Evolutionary conservation across 2,797 vertebrate species (phyloP), one percentile per base, ranked within the genome.

Genomic region (Lepilemur septentrionalis): DNA sequence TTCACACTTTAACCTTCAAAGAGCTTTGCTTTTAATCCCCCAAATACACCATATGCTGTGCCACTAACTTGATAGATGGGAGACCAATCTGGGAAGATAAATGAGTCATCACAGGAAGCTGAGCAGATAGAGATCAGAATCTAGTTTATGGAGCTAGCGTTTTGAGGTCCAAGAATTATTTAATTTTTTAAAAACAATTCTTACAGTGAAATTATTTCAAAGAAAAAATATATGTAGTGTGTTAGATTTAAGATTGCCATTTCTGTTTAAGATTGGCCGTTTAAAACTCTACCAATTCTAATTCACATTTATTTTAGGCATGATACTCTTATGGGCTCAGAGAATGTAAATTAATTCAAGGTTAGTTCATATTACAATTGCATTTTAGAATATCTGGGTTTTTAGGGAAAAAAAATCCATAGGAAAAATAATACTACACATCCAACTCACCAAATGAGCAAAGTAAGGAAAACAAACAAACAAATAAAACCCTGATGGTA

Each of bases 1-100:
- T 83, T 92, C 79, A 94, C 73, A 72, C n/a, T 59, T 94, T 59
- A 91, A 81, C 76, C 80, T 86, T 88, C 78, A 63, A 79, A 83
- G 82, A 93, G 48, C 32, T 93, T 72, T 89, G 72, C 41, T 50
- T 88, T 32, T 89, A 89, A 79, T 50, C 28, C 4, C 43, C 63
- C 52, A 38, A 48, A 69, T 35, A 65, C 17, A 70, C 85, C 52
- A 46, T 85, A 70, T 72, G 86, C 50, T 80, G 14, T 48, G 12
- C 81, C 80, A 65, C 84, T 46, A 93, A 15, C 41, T 69, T 94
- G 88, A 78, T 61, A 67, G 55, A 94, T 57, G 28, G 5, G 41
- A 91, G 59, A 70, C 41, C 25, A 7, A 13, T 57, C 0, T 5
- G 22, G 11, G 48, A 95, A 93, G 72, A 73, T 73, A 86, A 94